These are phyloP conservation scores for Philopedon plagiatum DNA, from an alignment of 2,888 invertebrate species.

Conservation along the genomic window DNA sequence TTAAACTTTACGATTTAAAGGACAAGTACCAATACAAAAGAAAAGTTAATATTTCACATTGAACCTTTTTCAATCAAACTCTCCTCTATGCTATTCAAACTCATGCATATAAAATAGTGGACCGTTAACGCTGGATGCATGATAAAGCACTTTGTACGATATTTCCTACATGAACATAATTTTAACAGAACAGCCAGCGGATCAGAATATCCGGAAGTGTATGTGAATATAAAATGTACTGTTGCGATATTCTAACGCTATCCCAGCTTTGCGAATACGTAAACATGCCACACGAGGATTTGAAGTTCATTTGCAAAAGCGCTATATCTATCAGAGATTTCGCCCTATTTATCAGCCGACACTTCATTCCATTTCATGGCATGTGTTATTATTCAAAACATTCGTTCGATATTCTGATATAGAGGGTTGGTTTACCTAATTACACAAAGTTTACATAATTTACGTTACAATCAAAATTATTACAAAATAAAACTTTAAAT, in stretches of 20 bases:
- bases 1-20: no score
- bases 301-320: not conserved
- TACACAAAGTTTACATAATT: not conserved
- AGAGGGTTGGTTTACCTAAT: not conserved
- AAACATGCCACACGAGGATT: constrained; percentile 1
- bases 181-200: constrained; percentile 1
- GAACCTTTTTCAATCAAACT: constrained; percentile 12
- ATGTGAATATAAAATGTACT: constrained; percentile 12
- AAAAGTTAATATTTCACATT: not conserved
- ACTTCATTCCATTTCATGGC: constrained; percentile 2
- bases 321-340: constrained; percentile 7
- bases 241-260: not conserved
- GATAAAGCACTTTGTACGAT: constrained; percentile 15
- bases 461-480: not conserved
- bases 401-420: constrained; percentile 2
- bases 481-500: no score
- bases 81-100: not conserved
- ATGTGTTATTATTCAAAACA: not conserved
- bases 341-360: not conserved
- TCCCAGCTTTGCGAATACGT: constrained; percentile 4
- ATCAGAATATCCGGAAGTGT: constrained; percentile 12
- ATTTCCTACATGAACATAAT: constrained; percentile 15
- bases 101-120: constrained; percentile 4
- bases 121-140: constrained; percentile 7
- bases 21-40: no score